These are phyloP conservation scores for Picus viridis DNA, from an alignment of 2,797 vertebrate species.

Conservation along the genomic window DNA sequence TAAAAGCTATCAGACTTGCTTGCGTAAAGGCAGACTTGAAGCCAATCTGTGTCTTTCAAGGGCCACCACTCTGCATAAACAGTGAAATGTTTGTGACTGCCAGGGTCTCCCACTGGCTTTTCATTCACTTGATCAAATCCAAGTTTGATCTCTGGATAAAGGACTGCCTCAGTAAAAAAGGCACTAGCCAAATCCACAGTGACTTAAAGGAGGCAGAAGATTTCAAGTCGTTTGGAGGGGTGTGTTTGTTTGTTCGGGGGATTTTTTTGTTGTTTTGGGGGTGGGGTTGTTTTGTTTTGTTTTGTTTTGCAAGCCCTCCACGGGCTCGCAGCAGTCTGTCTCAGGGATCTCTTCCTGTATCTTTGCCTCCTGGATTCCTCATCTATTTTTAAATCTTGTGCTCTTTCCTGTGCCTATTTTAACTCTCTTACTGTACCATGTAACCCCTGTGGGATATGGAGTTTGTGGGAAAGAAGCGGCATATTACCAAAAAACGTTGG, in stretches of 20 bases:
- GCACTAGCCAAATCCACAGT: background rate
- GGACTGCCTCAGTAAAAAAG: background rate
- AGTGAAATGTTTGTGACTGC: conserved; percentile 19
- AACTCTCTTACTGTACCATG: conserved; percentile 17
- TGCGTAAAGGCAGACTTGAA: background rate
- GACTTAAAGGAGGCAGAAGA: background rate
- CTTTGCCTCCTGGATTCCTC: conserved; percentile 46
- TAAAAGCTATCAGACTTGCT: background rate
- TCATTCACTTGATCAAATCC: background rate
- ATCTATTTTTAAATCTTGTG: conserved; percentile 52
- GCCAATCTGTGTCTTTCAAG: background rate
- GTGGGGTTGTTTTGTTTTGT: background rate
- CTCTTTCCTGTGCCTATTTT: conserved; percentile 41
- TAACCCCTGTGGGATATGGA: conserved; percentile 48
- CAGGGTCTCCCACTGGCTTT: background rate
- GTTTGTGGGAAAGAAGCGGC: conserved; percentile 32
- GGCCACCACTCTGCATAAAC: background rate
- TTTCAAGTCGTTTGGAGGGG: background rate
- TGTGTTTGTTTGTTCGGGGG: no score
- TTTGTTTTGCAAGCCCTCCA: background rate
- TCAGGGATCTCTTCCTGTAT: background rate
- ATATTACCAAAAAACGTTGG: background rate
- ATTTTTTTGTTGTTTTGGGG: no score
- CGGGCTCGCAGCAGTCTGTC: background rate
- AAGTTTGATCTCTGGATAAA: background rate